phyloP scores from a whole-genome alignment of 2,113 vertebrate genomes.

The Alethe castanea region DNA sequence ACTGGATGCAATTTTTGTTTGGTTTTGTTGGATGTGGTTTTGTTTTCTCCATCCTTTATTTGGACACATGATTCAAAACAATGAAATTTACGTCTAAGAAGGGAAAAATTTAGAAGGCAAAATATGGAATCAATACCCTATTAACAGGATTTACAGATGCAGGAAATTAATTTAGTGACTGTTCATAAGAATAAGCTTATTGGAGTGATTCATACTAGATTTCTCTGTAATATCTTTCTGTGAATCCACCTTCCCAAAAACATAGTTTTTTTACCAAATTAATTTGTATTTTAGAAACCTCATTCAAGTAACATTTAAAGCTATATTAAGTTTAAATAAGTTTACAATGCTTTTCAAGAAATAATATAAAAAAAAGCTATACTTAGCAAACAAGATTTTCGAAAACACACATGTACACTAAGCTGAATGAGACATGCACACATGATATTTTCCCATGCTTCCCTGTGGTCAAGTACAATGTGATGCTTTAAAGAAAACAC shows the following conservation, averaged over 20 bases:
- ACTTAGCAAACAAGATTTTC: not conserved
- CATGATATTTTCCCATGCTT: fast-evolving
- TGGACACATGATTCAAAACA: not conserved
- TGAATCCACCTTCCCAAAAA: not conserved
- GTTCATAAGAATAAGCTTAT: not conserved
- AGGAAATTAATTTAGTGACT: not conserved
- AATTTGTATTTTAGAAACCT: not conserved
- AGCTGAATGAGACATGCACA: not conserved
- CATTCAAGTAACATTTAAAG: not conserved
- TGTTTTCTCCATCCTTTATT: not conserved
- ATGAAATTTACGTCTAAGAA: not conserved
- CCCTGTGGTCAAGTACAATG: not conserved
- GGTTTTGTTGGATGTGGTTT: not conserved
- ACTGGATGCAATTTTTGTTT: not conserved
- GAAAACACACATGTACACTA: not conserved
- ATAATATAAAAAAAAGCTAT: not conserved
- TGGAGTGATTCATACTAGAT: not conserved
- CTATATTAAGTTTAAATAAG: not conserved
- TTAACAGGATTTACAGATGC: not conserved
- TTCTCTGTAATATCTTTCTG: not conserved
- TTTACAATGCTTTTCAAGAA: not conserved
- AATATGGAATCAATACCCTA: not conserved
- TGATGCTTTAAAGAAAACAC: not conserved
- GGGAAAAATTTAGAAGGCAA: not conserved
- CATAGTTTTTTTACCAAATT: not conserved